Evolutionary conservation across 2,888 invertebrate species (phyloP).

Genomic region (Pyrgus malvae): DNA sequence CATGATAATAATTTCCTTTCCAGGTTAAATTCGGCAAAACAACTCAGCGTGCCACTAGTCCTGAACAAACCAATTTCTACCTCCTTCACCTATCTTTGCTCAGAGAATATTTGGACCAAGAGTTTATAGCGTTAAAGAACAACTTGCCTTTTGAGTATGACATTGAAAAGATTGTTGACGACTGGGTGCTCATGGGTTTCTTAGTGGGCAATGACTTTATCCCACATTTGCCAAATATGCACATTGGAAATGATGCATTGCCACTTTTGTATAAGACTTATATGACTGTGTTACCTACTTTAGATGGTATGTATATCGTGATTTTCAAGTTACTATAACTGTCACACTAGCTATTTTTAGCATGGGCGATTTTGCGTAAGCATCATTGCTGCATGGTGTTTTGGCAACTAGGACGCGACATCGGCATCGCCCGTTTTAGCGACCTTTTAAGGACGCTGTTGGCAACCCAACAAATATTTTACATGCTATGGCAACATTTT

Average conservation of each 20-base stretch:
- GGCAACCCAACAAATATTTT: no score
- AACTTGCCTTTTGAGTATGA: slow-evolving; percentile 89
- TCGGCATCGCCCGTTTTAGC: no score
- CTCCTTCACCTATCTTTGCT: slow-evolving; percentile 95
- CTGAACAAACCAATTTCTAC: slow-evolving; percentile 96
- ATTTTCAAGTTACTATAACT: no score
- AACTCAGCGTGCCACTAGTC: slow-evolving; percentile 85
- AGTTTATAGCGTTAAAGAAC: slow-evolving; percentile 88
- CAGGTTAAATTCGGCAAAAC: slow-evolving; percentile 89
- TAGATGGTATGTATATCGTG: slow-evolving; percentile 86
- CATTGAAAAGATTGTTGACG: slow-evolving; percentile 96
- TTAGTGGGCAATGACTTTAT: slow-evolving; percentile 99
- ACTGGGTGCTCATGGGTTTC: slow-evolving; percentile 99
- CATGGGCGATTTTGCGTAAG: no score
- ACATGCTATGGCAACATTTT: no score
- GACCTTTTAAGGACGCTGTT: no score
- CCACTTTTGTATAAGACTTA: slow-evolving; percentile 94
- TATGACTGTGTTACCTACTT: slow-evolving; percentile 90
- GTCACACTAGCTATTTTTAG: no score
- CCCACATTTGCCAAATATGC: slow-evolving; percentile 96
- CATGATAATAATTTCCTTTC: slow-evolving; percentile 31
- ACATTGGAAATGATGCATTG: slow-evolving; percentile 95
- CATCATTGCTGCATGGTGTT: no score
- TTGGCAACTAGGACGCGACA: no score
- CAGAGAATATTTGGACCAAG: slow-evolving; percentile 95